Conservation (phyloP, 2,113 vertebrate genomes). For the Pogonocichla stellata region DNA sequence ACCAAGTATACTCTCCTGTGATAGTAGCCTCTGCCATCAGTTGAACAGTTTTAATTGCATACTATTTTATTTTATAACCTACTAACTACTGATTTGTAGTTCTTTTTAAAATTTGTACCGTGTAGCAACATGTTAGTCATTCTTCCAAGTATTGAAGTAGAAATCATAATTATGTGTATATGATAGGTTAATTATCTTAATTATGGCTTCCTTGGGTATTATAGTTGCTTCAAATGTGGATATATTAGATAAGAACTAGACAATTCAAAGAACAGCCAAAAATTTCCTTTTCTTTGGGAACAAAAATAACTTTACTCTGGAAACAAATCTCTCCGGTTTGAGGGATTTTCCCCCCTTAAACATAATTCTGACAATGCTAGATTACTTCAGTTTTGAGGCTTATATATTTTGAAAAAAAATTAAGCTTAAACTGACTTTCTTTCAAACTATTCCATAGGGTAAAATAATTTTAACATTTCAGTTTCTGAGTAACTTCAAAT, state of each 20-base stretch:
- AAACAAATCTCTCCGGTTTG: background rate
- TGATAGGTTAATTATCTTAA: slow-evolving; percentile 50
- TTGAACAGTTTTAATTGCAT: slow-evolving; percentile 16
- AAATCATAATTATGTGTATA: background rate
- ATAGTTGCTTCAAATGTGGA: background rate
- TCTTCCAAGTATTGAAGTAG: background rate
- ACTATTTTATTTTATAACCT: slow-evolving; percentile 35
- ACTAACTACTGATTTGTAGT: background rate
- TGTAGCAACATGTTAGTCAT: slow-evolving; percentile 12
- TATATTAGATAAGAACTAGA: background rate
- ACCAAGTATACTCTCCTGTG: background rate
- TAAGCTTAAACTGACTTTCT: background rate
- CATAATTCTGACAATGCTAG: background rate
- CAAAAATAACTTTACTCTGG: background rate
- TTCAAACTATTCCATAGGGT: background rate
- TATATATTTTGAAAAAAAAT: background rate
- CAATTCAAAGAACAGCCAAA: background rate
- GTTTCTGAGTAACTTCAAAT: background rate
- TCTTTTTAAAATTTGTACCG: background rate
- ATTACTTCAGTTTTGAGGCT: background rate
- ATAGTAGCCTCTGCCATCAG: background rate
- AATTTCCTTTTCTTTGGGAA: background rate
- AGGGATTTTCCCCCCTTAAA: background rate
- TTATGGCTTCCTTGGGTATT: background rate
- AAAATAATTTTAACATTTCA: background rate